phyloP scores from a whole-genome alignment of 2,797 vertebrate species.

The Scyliorhinus canicula region DNA sequence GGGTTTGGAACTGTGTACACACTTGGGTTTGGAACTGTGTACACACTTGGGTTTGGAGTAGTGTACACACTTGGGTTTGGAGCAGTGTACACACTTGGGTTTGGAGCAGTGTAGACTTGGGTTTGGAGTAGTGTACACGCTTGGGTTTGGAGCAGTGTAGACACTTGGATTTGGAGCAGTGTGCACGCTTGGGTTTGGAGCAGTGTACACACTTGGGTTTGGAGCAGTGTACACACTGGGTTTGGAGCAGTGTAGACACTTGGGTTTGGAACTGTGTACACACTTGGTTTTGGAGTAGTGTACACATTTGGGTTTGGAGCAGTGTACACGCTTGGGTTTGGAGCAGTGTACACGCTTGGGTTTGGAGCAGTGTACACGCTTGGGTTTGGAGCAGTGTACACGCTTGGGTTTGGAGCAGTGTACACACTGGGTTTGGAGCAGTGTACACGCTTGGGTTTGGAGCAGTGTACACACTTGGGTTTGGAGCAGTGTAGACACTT shows the following conservation, averaged over 20 bases:
- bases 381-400: too few species aligned
- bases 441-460: not conserved
- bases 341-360: not conserved
- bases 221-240: too few species aligned
- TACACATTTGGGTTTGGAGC: too few species aligned
- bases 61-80: too few species aligned
- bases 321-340: not conserved
- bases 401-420: not conserved
- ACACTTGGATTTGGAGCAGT: too few species aligned
- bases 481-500: not conserved
- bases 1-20: not conserved
- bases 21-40: too few species aligned
- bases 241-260: not conserved
- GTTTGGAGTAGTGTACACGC: not conserved
- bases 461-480: not conserved
- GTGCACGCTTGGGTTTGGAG: not conserved
- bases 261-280: not conserved
- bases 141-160: not conserved
- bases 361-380: too few species aligned
- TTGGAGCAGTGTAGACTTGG: too few species aligned
- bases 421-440: not conserved
- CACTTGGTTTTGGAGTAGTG: not conserved
- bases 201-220: not conserved
- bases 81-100: too few species aligned
- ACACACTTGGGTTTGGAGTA: not conserved